These are phyloP conservation scores for Drosophila anomelani DNA, from an alignment of 2,888 invertebrate species.

Conservation along the genomic window DNA sequence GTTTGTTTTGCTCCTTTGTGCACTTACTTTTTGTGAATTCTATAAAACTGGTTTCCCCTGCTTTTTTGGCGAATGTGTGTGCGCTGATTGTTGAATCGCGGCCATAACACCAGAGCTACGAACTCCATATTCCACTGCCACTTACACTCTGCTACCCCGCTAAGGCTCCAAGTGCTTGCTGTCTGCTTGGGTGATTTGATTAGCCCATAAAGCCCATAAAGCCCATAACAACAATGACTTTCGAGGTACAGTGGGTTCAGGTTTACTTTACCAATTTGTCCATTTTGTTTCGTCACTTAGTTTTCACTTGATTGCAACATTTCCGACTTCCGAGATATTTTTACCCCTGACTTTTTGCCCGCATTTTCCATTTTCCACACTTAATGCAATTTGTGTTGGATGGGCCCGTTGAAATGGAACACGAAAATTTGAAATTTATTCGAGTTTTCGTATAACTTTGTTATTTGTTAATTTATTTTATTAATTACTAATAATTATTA, in stretches of 20 bases:
- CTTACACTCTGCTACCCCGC: slow-evolving; percentile 5
- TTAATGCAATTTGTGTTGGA: slow-evolving; percentile 5
- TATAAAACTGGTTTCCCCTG: slow-evolving; percentile 48
- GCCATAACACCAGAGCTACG: slow-evolving; percentile 31
- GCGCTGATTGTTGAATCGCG: slow-evolving; percentile 32
- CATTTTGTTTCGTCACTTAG: slow-evolving; percentile 32
- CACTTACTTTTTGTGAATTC: slow-evolving; percentile 52
- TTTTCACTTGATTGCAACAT: slow-evolving; percentile 27
- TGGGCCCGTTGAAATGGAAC: neutral
- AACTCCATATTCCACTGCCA: slow-evolving; percentile 21
- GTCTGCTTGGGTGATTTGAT: slow-evolving; percentile 48
- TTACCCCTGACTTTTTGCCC: slow-evolving; percentile 19
- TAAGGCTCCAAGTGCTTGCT: slow-evolving; percentile 16
- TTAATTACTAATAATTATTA: too few species aligned
- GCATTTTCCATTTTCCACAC: slow-evolving; percentile 28
- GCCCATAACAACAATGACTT: slow-evolving; percentile 7
- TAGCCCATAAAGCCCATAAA: slow-evolving; percentile 49
- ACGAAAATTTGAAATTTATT: slow-evolving; percentile 13
- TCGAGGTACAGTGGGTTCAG: slow-evolving; percentile 38
- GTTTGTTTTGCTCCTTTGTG: slow-evolving; percentile 52
- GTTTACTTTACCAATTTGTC: slow-evolving; percentile 29
- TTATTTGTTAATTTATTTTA: neutral
- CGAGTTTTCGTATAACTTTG: neutral
- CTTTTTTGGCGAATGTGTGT: slow-evolving; percentile 30
- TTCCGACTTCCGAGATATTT: slow-evolving; percentile 2